Conservation (phyloP, 2,797 vertebrate genomes). For the Pempheris klunzingeri region DNA sequence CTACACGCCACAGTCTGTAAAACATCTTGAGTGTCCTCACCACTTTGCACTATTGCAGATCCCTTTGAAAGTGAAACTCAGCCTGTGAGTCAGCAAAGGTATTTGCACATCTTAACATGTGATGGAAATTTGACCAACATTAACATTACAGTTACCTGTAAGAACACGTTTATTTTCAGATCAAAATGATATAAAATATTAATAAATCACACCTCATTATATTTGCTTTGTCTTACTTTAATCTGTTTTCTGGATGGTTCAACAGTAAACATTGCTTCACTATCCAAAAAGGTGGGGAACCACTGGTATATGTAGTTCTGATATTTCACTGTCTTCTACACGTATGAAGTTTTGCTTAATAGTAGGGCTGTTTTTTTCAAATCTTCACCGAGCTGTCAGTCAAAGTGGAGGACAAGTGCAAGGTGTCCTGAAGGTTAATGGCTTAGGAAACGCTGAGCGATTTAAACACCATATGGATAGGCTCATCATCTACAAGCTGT, state of each 20-base stretch:
- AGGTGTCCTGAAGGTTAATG: conserved; percentile 87
- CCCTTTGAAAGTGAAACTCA: conserved; percentile 50
- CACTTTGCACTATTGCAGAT: conserved; percentile 55
- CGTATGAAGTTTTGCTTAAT: conserved; percentile 13
- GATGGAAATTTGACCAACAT: conserved; percentile 1
- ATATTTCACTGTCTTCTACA: neutral
- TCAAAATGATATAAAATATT: neutral
- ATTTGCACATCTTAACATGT: conserved; percentile 11
- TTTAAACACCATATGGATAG: conserved; percentile 86
- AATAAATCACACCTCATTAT: too few relatives aligned
- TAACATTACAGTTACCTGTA: conserved; percentile 2
- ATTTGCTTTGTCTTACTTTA: neutral
- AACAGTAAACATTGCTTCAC: neutral
- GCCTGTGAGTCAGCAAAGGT: conserved; percentile 36
- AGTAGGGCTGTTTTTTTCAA: conserved; percentile 41
- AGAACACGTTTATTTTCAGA: neutral
- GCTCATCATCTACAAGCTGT: conserved; percentile 86
- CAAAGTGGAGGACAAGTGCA: conserved; percentile 77
- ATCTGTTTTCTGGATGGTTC: neutral
- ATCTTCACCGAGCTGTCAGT: conserved; percentile 77
- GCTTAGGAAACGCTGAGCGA: conserved; percentile 82
- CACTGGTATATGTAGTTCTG: neutral
- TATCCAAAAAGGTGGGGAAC: neutral
- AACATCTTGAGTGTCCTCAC: conserved; percentile 62
- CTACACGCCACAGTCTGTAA: conserved; percentile 63